Conservation (phyloP, 2,797 vertebrate genomes). For the Molossus molossus region DNA sequence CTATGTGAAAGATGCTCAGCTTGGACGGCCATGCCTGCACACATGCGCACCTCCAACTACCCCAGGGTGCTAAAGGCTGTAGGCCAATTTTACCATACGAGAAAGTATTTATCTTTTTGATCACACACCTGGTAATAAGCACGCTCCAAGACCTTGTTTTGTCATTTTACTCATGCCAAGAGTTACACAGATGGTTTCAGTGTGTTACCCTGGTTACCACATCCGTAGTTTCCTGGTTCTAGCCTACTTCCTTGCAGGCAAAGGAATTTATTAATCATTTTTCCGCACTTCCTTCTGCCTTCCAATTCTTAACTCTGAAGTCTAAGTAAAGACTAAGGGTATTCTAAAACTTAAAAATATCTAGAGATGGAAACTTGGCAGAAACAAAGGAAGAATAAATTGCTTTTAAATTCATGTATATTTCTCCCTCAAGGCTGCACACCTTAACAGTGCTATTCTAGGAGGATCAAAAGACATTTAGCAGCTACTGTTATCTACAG, state of each 20-base stretch:
- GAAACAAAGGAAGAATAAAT: conserved; percentile 48
- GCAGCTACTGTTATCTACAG: neutral
- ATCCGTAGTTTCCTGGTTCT: conserved; percentile 69
- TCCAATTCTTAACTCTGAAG: conserved; percentile 48
- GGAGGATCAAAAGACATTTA: neutral
- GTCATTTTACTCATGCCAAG: conserved; percentile 66
- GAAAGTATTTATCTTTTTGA: conserved; percentile 59
- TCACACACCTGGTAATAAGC: conserved; percentile 68
- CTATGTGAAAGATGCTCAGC: neutral
- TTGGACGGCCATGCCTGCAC: neutral
- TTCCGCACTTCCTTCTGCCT: neutral
- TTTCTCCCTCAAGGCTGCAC: neutral
- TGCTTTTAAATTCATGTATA: neutral
- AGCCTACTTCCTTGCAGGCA: conserved; percentile 72
- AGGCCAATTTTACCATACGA: neutral
- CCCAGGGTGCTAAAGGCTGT: neutral
- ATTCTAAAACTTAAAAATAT: conserved; percentile 58
- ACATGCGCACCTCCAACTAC: rapidly evolving
- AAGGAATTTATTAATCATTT: conserved; percentile 54
- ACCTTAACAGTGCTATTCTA: neutral
- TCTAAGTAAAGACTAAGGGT: conserved; percentile 21
- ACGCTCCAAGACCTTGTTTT: conserved; percentile 54
- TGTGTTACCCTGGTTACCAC: conserved; percentile 29
- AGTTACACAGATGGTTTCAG: conserved; percentile 65
- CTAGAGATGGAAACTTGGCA: neutral